Evolutionary conservation across 2,113 vertebrate species (phyloP).

Genomic region (Abramis brama): DNA sequence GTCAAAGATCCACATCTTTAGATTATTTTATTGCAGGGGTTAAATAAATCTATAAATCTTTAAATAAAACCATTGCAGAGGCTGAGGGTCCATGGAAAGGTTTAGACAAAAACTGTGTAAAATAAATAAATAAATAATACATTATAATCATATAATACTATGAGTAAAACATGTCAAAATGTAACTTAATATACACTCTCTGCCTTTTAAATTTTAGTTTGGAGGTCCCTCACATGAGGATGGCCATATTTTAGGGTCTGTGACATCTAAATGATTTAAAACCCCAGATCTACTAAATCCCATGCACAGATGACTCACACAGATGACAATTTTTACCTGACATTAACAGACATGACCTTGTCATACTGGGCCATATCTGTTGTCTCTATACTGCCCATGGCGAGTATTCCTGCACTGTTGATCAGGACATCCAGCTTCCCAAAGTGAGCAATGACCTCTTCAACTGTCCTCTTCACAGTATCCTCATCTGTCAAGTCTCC

Average conservation of each 20-base stretch:
- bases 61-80: too few species aligned
- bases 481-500: constrained; percentile 80
- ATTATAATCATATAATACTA: not conserved
- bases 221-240: not conserved
- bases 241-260: not conserved
- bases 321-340: constrained; percentile 68
- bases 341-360: constrained; percentile 80
- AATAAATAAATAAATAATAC: too few species aligned
- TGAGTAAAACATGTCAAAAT: not conserved
- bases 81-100: not conserved
- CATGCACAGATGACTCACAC: not conserved
- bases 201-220: not conserved
- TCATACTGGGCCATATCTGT: constrained; percentile 77
- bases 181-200: not conserved
- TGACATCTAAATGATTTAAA: not conserved
- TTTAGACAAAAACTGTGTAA: not conserved
- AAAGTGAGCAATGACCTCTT: constrained; percentile 72
- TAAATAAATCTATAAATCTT: too few species aligned
- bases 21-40: not conserved
- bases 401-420: constrained; percentile 80
- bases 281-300: not conserved
- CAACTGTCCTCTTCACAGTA: constrained; percentile 72
- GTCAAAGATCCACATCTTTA: not conserved
- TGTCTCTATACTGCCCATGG: constrained; percentile 79
- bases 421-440: constrained; percentile 78